phyloP scores from a whole-genome alignment of 2,797 vertebrate genomes.

The Danio tinwini region DNA sequence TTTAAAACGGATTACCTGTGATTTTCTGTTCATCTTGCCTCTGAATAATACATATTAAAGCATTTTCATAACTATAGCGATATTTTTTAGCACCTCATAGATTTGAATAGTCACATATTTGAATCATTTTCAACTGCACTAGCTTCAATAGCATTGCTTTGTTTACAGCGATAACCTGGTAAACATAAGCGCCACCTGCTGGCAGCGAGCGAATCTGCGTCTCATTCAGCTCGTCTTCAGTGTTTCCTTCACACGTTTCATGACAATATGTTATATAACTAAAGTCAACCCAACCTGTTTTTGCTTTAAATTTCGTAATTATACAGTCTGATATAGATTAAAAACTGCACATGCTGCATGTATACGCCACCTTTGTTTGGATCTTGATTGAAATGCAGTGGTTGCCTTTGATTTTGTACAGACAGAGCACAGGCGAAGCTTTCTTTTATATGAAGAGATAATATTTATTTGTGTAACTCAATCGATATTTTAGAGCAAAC shows the following conservation, averaged over 20 bases:
- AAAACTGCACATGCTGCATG: neutral
- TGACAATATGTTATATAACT: neutral
- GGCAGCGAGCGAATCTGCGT: neutral
- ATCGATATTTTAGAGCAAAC: too few relatives aligned
- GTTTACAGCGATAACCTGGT: too few relatives aligned
- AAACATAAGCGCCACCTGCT: too few relatives aligned
- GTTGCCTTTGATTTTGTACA: neutral
- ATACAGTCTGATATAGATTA: neutral
- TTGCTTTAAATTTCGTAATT: neutral
- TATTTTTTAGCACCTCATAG: too few relatives aligned
- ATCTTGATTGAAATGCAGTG: neutral
- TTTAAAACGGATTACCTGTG: neutral
- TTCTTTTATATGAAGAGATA: too few relatives aligned
- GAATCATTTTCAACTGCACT: too few relatives aligned
- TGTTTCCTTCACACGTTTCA: too few relatives aligned
- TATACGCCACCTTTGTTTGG: neutral
- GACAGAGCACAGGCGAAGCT: neutral
- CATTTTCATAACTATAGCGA: too few relatives aligned
- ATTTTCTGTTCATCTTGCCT: neutral
- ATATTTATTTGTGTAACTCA: too few relatives aligned
- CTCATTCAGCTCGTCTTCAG: neutral
- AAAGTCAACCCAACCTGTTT: neutral
- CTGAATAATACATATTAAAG: neutral
- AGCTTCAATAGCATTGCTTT: too few relatives aligned
- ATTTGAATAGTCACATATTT: too few relatives aligned